These are phyloP conservation scores for Urocynchramus pylzowi DNA, from an alignment of 2,113 vertebrate species.

Conservation along the genomic window DNA sequence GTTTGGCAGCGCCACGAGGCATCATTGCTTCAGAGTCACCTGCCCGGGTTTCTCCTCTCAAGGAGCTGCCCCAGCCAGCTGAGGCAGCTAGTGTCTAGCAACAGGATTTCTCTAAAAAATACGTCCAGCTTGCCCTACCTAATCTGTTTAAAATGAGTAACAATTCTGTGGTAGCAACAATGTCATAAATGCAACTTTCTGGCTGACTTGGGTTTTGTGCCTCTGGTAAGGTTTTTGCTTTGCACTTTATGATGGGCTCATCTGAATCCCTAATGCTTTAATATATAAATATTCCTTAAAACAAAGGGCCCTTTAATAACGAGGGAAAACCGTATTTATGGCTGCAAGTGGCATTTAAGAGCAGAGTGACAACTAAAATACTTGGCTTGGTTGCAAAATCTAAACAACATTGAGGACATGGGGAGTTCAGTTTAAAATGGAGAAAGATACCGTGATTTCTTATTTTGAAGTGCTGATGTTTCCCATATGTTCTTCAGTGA, in stretches of 20 bases:
- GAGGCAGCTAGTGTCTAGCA: neutral
- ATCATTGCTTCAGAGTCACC: neutral
- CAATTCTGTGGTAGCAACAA: neutral
- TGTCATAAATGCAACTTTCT: neutral
- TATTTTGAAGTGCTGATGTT: slow-evolving; percentile 46
- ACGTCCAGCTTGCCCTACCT: neutral
- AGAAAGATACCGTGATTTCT: neutral
- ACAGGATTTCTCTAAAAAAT: neutral
- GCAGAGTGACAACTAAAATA: slow-evolving; percentile 48
- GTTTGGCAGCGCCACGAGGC: accelerated
- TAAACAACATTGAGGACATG: neutral
- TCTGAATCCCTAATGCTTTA: neutral
- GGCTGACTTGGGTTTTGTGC: neutral
- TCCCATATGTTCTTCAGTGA: slow-evolving; percentile 51
- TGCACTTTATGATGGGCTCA: neutral
- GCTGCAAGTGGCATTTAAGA: slow-evolving; percentile 51
- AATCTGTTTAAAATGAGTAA: neutral
- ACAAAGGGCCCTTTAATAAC: slow-evolving; percentile 47
- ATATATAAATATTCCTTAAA: slow-evolving; percentile 20
- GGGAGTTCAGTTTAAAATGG: neutral
- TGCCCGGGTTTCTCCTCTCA: neutral
- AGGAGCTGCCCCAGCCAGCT: neutral
- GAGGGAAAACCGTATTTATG: neutral
- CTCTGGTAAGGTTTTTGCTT: neutral
- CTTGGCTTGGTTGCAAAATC: slow-evolving; percentile 5